Evolutionary conservation across 2,888 invertebrate species (phyloP).

Genomic region (Gnatocerus cornutus): DNA sequence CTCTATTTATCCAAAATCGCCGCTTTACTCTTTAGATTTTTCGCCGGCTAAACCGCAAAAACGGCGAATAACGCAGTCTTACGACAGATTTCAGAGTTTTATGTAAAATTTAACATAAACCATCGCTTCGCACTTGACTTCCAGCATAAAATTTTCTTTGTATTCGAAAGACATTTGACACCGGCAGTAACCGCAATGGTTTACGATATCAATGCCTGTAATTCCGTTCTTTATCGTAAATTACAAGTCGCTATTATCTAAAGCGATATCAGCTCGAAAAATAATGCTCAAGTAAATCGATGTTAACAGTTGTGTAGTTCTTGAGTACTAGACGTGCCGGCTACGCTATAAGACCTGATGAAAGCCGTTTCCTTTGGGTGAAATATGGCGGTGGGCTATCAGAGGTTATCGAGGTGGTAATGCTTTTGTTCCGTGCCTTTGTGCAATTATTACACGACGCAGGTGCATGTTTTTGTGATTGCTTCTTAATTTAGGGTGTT

Average conservation of each 20-base stretch:
- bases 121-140: too few relatives aligned
- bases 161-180: too few relatives aligned
- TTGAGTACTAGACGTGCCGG: background rate
- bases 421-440: constrained; percentile 47
- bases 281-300: constrained; percentile 13
- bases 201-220: too few relatives aligned
- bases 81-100: too few relatives aligned
- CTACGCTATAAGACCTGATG: constrained; percentile 33
- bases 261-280: background rate
- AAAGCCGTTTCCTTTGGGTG: constrained; percentile 39
- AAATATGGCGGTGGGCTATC: constrained; percentile 38
- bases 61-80: too few relatives aligned
- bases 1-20: too few relatives aligned
- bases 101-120: too few relatives aligned
- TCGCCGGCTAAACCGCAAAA: too few relatives aligned
- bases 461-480: constrained; percentile 41
- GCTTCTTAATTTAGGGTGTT: constrained; percentile 40
- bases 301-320: constrained; percentile 23
- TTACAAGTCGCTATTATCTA: constrained; percentile 1
- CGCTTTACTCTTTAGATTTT: too few relatives aligned
- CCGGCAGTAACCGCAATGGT: too few relatives aligned
- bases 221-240: background rate
- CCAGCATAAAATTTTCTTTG: too few relatives aligned
- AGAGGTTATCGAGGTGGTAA: constrained; percentile 41
- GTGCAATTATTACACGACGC: constrained; percentile 33